These are phyloP conservation scores for Piscicola geometra DNA, from an alignment of 2,888 invertebrate species.

Conservation along the genomic window DNA sequence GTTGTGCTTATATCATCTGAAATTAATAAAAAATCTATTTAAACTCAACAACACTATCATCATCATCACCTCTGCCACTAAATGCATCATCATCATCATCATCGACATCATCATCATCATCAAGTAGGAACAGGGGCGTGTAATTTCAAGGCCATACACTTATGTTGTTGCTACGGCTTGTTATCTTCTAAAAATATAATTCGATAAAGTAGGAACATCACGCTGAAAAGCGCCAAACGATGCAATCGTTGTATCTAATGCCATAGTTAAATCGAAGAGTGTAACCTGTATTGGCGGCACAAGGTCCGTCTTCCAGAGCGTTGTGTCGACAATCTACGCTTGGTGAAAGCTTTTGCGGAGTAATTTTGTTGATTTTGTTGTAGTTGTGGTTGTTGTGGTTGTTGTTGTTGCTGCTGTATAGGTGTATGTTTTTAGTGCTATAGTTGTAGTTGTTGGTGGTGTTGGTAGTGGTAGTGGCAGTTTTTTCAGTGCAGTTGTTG, in stretches of 20 bases:
- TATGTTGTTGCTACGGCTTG: neutral
- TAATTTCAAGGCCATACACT: neutral
- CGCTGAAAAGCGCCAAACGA: no score
- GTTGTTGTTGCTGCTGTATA: neutral
- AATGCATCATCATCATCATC: conserved; percentile 4
- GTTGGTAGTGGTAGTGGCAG: neutral
- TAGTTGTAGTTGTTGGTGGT: neutral
- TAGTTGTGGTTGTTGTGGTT: neutral
- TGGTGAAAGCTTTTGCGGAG: neutral
- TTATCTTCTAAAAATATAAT: no score
- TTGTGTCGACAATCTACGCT: neutral
- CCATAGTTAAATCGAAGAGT: no score
- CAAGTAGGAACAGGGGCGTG: neutral
- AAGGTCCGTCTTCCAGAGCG: no score
- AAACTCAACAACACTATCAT: no score
- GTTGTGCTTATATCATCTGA: no score
- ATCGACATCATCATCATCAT: neutral
- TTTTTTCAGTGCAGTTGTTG: conserved; percentile 4
- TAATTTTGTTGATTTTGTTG: conserved; percentile 5
- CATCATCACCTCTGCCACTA: no score
- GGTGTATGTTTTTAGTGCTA: neutral
- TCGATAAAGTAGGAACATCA: no score
- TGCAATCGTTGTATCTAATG: no score
- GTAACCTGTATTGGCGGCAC: no score
- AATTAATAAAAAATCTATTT: no score